Evolutionary conservation across 2,797 vertebrate genomes (phyloP).

Genomic region (Diglossa cyanea): DNA sequence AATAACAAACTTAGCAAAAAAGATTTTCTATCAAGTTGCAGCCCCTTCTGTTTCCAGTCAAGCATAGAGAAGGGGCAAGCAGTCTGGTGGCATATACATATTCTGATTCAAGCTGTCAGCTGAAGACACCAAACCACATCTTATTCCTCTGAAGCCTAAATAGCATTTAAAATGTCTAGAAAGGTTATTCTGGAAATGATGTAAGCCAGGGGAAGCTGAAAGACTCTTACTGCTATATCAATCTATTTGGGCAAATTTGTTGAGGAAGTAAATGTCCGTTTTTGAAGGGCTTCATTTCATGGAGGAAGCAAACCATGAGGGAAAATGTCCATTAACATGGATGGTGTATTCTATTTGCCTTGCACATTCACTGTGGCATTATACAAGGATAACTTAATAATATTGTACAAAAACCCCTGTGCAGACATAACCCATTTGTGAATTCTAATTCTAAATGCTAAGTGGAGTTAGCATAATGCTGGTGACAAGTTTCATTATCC

Average conservation of each 20-base stretch:
- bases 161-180: constrained; percentile 14
- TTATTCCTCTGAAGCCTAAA: background rate
- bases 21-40: background rate
- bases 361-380: background rate
- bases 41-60: constrained; percentile 44
- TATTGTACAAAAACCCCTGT: background rate
- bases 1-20: constrained; percentile 48
- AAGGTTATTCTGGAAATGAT: constrained; percentile 12
- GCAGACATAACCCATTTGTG: background rate
- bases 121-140: constrained; percentile 15
- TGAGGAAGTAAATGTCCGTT: background rate
- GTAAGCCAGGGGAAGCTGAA: background rate
- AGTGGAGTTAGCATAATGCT: background rate
- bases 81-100: background rate
- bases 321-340: background rate
- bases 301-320: background rate
- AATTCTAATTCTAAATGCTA: background rate
- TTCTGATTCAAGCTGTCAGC: constrained; percentile 1
- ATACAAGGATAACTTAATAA: background rate
- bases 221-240: background rate
- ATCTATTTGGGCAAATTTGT: background rate
- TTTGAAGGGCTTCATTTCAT: background rate
- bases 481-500: background rate
- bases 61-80: background rate
- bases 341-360: background rate